phyloP scores from a whole-genome alignment of 2,113 vertebrate genomes.

The Actenoides lindsayi region DNA sequence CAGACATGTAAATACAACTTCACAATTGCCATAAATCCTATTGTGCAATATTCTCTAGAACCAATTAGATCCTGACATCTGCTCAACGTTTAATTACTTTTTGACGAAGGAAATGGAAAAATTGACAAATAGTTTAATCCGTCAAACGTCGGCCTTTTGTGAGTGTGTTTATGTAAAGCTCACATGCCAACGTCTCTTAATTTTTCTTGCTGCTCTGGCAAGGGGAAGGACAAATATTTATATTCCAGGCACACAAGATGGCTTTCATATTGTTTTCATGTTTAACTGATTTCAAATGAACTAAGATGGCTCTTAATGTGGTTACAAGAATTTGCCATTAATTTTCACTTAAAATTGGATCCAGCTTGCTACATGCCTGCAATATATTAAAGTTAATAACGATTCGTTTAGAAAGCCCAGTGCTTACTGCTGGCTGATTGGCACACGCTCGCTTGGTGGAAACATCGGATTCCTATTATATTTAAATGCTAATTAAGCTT shows the following conservation, averaged over 20 bases:
- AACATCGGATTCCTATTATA: background rate
- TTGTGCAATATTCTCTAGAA: constrained; percentile 29
- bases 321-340: constrained; percentile 74
- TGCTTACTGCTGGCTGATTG: constrained; percentile 25
- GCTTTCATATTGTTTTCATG: constrained; percentile 70
- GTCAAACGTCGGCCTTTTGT: constrained; percentile 66
- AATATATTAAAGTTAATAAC: constrained; percentile 28
- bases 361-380: constrained; percentile 55
- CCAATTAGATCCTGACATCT: constrained; percentile 64
- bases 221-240: constrained; percentile 81
- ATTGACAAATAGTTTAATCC: constrained; percentile 78
- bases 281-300: constrained; percentile 69
- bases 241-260: constrained; percentile 74
- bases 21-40: background rate
- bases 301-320: constrained; percentile 72
- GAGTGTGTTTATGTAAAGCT: constrained; percentile 80
- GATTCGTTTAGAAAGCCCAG: constrained; percentile 29
- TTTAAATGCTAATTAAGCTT: constrained; percentile 21
- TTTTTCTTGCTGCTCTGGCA: constrained; percentile 77
- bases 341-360: constrained; percentile 76
- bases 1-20: background rate
- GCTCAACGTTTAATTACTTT: constrained; percentile 70
- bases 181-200: constrained; percentile 75
- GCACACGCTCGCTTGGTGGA: background rate
- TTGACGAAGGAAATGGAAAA: constrained; percentile 78